A percentile compares a stretch with the other conserved stretches of the same genome.
Evolutionary conservation across 2,797 vertebrate genomes (phyloP).

Genomic region (Crocidura indochinensis): DNA sequence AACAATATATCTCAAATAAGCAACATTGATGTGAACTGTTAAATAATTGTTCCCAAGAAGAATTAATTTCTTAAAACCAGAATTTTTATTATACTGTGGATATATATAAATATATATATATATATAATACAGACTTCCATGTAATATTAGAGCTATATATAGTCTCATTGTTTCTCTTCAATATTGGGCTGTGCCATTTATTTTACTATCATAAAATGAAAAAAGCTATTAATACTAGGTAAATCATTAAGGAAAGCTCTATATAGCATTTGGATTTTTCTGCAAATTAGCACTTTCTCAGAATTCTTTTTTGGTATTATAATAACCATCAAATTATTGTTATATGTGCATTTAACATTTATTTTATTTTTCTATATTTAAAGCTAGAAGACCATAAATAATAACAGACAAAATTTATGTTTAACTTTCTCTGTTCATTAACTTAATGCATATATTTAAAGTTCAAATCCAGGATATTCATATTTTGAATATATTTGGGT

Average conservation of each 20-base stretch:
- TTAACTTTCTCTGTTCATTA: too few species aligned
- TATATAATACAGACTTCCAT: too few species aligned
- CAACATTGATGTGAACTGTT: too few species aligned
- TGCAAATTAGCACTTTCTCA: constrained; percentile 70
- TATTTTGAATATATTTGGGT: not conserved
- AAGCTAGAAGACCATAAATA: constrained; percentile 55
- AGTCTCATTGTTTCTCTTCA: constrained; percentile 76
- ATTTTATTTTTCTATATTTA: constrained; percentile 65
- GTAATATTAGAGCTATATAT: constrained; percentile 56
- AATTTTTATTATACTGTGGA: too few species aligned
- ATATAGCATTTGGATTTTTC: constrained; percentile 41
- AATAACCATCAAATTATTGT: constrained; percentile 74
- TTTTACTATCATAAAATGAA: constrained; percentile 76
- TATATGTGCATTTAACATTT: constrained; percentile 51
- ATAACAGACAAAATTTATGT: not conserved
- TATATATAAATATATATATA: too few species aligned
- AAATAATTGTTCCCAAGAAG: too few species aligned
- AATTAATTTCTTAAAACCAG: too few species aligned
- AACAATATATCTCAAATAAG: too few species aligned
- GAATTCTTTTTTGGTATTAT: constrained; percentile 59
- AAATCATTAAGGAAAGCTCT: constrained; percentile 59
- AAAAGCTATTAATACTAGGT: constrained; percentile 62
- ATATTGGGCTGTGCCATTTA: constrained; percentile 80
- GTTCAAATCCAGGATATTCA: not conserved
- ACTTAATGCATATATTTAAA: not conserved